Percentiles rank a stretch among this genome's conserved stretches.
phyloP scores from a whole-genome alignment of 2,113 vertebrate species.

The Camelus dromedarius region DNA sequence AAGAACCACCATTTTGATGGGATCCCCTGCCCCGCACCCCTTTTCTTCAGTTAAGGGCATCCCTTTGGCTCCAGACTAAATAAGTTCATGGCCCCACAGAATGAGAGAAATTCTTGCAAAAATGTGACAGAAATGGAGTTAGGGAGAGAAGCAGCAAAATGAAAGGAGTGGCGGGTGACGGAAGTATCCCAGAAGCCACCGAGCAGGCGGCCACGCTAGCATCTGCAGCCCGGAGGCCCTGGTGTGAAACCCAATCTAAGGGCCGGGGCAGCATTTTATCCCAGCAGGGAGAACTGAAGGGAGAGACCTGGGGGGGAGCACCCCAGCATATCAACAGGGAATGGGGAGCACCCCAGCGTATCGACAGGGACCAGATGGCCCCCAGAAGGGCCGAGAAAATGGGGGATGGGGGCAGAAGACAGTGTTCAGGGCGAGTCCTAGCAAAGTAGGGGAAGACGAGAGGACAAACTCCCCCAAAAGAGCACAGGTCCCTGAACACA shows the following conservation, averaged over 20 bases:
- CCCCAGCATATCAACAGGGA: not conserved
- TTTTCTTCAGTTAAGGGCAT: not conserved
- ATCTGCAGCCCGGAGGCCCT: not conserved
- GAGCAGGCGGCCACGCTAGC: not conserved
- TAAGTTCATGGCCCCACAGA: slow-evolving; percentile 63
- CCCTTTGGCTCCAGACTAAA: slow-evolving; percentile 63
- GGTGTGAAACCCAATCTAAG: not conserved
- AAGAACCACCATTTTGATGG: not conserved
- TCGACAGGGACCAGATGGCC: not conserved
- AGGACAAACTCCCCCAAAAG: not conserved
- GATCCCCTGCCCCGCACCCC: not conserved
- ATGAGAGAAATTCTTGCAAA: slow-evolving; percentile 55
- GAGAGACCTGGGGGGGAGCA: not conserved
- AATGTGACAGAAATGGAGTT: slow-evolving; percentile 15
- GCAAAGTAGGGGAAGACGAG: not conserved
- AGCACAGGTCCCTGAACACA: slow-evolving; percentile 71
- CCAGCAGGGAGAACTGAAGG: not conserved
- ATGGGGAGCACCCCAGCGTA: slow-evolving; percentile 15
- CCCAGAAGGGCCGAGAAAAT: not conserved
- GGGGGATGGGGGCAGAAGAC: not conserved
- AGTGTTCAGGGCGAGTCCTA: not conserved
- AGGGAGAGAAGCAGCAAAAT: slow-evolving; percentile 24
- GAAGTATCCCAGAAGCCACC: not conserved
- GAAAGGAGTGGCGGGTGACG: not conserved
- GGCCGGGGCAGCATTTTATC: not conserved